Evolutionary conservation across 1,140 invertebrate species (phyloP).

Genomic region (Hylyphantes graminicola): DNA sequence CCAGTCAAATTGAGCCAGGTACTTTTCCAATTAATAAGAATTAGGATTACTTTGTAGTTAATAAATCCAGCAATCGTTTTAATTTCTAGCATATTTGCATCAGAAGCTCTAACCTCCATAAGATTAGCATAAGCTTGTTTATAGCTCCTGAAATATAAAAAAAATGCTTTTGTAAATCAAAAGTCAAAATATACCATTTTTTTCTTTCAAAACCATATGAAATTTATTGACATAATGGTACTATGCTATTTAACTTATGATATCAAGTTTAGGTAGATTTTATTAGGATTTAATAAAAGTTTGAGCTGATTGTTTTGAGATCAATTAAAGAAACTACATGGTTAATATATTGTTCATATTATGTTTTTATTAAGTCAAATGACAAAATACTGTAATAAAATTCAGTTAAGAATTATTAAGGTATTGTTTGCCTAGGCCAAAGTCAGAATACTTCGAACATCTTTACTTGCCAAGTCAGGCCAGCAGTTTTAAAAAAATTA

Average conservation of each 20-base stretch:
- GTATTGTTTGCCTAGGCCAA: too few species aligned
- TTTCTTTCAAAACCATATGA: background rate
- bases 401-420: too few species aligned
- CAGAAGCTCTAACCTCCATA: constrained; percentile 85
- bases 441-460: too few species aligned
- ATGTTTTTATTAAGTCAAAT: background rate
- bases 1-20: background rate
- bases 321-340: background rate
- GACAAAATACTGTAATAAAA: background rate
- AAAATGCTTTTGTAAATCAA: background rate
- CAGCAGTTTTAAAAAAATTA: too few species aligned
- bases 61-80: constrained; percentile 94
- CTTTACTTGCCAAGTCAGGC: too few species aligned
- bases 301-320: background rate
- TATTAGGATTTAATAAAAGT: too few species aligned
- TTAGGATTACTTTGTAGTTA: constrained; percentile 84
- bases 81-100: constrained; percentile 92
- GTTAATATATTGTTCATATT: background rate
- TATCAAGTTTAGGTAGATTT: too few species aligned
- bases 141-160: constrained; percentile 80
- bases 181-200: background rate
- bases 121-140: constrained; percentile 90
- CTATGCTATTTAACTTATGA: background rate
- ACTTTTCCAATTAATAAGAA: background rate
- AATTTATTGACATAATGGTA: background rate